These are phyloP conservation scores for Myathropa florea DNA, from an alignment of 2,888 invertebrate genomes.

Conservation along the genomic window DNA sequence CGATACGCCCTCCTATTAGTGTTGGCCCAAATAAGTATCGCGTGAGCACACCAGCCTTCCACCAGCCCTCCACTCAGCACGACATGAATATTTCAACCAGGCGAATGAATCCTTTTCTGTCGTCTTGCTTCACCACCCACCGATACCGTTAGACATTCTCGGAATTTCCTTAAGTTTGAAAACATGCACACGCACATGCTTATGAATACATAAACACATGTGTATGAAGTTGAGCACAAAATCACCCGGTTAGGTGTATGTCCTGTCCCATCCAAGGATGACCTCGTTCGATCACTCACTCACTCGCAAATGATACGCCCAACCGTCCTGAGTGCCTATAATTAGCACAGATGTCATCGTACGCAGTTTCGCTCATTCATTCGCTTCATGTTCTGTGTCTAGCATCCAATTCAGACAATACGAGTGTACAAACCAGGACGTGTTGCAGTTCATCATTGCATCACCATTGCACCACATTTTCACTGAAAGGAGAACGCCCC, in stretches of 20 bases:
- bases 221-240: constrained; percentile 23
- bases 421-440: not conserved
- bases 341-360: constrained; percentile 58
- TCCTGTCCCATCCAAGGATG: constrained; percentile 3
- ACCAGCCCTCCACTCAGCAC: constrained; percentile 1
- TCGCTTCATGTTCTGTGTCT: not conserved
- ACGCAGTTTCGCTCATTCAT: not conserved
- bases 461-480: constrained; percentile 8
- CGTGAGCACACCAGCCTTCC: constrained; percentile 35
- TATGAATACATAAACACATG: too few relatives aligned
- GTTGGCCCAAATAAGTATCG: constrained; percentile 54
- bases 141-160: constrained; percentile 28
- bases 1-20: constrained; percentile 54
- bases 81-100: constrained; percentile 52
- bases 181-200: not conserved
- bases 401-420: not conserved
- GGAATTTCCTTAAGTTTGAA: constrained; percentile 4
- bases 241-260: constrained; percentile 48
- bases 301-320: not conserved
- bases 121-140: constrained; percentile 3
- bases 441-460: constrained; percentile 27
- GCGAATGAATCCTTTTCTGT: constrained; percentile 47
- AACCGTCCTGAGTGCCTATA: constrained; percentile 16
- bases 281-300: constrained; percentile 18
- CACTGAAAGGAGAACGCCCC: not conserved